Base-by-base conservation (phyloP, 2,888 invertebrate species). In the Diarsia dahlii region DNA sequence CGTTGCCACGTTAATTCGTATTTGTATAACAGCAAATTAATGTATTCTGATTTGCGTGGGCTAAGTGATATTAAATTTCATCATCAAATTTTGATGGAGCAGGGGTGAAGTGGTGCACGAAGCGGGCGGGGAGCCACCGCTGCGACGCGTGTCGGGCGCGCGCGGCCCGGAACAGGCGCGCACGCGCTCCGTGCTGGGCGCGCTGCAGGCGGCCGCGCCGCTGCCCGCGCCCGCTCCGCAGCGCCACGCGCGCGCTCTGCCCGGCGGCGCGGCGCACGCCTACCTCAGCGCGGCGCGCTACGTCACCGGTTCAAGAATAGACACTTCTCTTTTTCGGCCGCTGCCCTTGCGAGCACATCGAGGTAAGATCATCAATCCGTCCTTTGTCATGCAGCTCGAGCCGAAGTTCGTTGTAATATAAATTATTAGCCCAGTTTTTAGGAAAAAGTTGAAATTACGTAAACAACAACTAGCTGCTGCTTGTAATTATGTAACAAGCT, bases 281-380 rank as follows among this genome's bases (percentile, higher is more conserved):
- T 98, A 98, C 94, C 94, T 98, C 83, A 97, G 97, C 84, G 98
- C 98, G 83, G 97, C 98, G 85, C 97, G 98, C 90, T 98, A 98
- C 94, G 97, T 98, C 86, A 98, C 98, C 80, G 98, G 98, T 78
- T 95, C 95, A 10, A 91, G 95, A 65, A 95, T 96, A 81, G 96
- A 96, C 89, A 96, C 96, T 6, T 94, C 96, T 18, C 91, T 97
- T 67, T 96, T 97, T 89, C 94, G 94, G 13, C 90, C 94, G 76
- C 87, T 95, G n/a, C 92, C 94, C n/a, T 88, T 94, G 39, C 92
- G 94, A 46, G 80, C 95, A 28, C 94, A 95, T 81, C 91, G 93
- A 86, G 95, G 96, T 95, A 87, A 74, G 77, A 84, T 56, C 58
- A 28, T 28, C 45, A 62, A 56, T 54, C 65, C 45, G 23, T 13